A percentile compares a stretch with the other conserved stretches of the same genome.
Conservation (phyloP, 2,888 invertebrate species). For the Eupithecia exiguata region DNA sequence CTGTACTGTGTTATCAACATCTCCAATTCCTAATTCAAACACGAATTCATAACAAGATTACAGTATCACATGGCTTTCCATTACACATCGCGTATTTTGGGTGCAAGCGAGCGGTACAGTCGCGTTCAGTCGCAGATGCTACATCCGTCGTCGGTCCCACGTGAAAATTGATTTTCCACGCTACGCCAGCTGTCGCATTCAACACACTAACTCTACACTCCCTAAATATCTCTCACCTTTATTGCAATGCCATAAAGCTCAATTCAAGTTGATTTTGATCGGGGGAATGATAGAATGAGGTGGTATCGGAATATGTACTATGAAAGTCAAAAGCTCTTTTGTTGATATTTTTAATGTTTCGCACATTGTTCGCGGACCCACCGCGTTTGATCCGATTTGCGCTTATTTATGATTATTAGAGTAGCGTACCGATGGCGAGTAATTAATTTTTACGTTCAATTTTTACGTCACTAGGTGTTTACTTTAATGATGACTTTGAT, state of each 20-base stretch:
- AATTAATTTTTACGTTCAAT: slow-evolving; percentile 81
- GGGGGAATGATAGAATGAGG: slow-evolving; percentile 40
- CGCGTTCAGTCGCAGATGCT: slow-evolving; percentile 71
- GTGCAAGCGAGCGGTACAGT: slow-evolving; percentile 70
- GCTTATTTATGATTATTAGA: slow-evolving; percentile 82
- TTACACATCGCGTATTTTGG: slow-evolving; percentile 70
- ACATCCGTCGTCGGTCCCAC: slow-evolving; percentile 81
- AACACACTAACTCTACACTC: slow-evolving; percentile 59
- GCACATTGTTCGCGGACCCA: slow-evolving; percentile 81
- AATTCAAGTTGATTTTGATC: slow-evolving; percentile 41
- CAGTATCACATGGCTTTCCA: slow-evolving; percentile 51
- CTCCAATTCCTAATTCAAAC: slow-evolving; percentile 5
- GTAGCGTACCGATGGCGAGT: slow-evolving; percentile 77
- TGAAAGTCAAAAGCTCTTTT: slow-evolving; percentile 82
- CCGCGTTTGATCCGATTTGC: slow-evolving; percentile 81
- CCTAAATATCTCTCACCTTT: slow-evolving; percentile 43
- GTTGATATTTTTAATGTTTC: slow-evolving; percentile 84
- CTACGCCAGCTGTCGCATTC: slow-evolving; percentile 81
- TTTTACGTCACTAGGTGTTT: slow-evolving; percentile 69
- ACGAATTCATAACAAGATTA: not conserved
- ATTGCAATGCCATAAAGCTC: slow-evolving; percentile 46
- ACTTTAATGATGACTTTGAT: slow-evolving; percentile 71
- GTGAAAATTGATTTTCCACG: slow-evolving; percentile 84
- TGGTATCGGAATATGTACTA: slow-evolving; percentile 72
- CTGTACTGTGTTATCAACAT: not conserved